Conservation (phyloP, 2,113 vertebrate species). For the Fukomys damarensis region DNA sequence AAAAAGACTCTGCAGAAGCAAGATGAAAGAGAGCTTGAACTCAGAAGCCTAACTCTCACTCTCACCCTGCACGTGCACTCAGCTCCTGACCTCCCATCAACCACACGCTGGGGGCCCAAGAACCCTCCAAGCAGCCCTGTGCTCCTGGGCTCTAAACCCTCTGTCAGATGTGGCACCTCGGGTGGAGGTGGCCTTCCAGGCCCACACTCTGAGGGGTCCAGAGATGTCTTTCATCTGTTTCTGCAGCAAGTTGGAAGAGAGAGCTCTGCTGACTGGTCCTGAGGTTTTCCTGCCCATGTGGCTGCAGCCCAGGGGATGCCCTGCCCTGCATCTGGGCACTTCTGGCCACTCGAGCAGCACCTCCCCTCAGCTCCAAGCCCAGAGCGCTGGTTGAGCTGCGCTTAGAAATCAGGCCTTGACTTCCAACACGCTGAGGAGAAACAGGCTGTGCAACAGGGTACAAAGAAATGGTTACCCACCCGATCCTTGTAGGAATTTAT, state of each 20-base stretch:
- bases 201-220: fast-evolving
- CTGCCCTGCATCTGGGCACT: not conserved
- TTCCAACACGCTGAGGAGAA: not conserved
- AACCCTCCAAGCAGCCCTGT: not conserved
- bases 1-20: not conserved
- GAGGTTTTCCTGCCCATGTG: too few relatives aligned
- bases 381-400: fast-evolving
- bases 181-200: fast-evolving
- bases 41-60: not conserved
- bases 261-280: not conserved
- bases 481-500: too few relatives aligned
- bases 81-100: not conserved
- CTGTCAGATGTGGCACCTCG: not conserved
- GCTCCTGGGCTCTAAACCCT: not conserved
- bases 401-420: not conserved
- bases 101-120: not conserved
- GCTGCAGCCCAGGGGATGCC: not conserved
- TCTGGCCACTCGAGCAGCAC: not conserved
- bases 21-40: not conserved
- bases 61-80: fast-evolving
- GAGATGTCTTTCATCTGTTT: fast-evolving
- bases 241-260: fast-evolving
- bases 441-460: fast-evolving
- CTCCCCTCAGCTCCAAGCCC: fast-evolving
- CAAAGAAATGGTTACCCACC: not conserved